These are phyloP conservation scores for Rissa tridactyla DNA, from an alignment of 2,113 vertebrate species.

Conservation along the genomic window DNA sequence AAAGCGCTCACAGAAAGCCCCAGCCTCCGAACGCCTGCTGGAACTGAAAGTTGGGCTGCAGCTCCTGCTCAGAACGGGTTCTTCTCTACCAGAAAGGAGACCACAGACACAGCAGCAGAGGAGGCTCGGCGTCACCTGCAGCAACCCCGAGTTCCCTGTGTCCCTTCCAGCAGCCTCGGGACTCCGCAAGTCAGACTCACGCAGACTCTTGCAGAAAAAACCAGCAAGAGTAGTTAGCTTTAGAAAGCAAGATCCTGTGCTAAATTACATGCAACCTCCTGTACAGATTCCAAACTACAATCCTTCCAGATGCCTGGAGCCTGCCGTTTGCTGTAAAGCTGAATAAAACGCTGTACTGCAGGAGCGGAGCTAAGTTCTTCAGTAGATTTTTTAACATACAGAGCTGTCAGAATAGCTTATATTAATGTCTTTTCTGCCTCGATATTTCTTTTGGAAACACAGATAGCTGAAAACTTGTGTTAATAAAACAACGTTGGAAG, in stretches of 20 bases:
- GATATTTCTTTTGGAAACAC: not conserved
- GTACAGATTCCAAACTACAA: not conserved
- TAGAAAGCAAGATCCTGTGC: not conserved
- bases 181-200: not conserved
- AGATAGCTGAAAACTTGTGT: not conserved
- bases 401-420: not conserved
- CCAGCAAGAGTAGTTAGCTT: not conserved
- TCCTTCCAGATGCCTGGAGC: not conserved
- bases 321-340: not conserved
- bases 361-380: not conserved
- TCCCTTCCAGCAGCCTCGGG: not conserved
- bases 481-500: not conserved
- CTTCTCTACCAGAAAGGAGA: not conserved
- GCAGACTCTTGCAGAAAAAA: not conserved
- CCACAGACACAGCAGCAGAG: not conserved
- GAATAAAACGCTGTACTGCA: not conserved
- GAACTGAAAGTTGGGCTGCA: accelerated
- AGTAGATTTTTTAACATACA: not conserved
- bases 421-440: not conserved
- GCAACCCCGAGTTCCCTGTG: not conserved
- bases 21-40: not conserved
- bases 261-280: not conserved
- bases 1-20: not conserved
- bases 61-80: not conserved
- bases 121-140: not conserved